Base-by-base conservation (phyloP, 1,140 invertebrate genomes). In the Calliopsis andreniformis region DNA sequence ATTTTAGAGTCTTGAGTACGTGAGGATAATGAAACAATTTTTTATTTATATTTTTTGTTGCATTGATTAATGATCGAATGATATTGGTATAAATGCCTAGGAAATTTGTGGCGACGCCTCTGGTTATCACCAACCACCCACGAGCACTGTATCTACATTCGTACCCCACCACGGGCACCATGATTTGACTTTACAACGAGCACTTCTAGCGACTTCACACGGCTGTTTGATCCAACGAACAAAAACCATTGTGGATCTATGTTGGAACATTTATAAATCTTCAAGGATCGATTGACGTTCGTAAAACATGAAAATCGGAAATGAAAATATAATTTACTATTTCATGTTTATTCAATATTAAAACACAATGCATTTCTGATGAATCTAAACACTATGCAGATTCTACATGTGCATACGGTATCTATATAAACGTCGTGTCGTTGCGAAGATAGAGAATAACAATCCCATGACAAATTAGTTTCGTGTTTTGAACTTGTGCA, bases 151-250 rank as follows among this genome's bases (percentile, higher is more conserved):
- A 55, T 66, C 49, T 25, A 3, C 35, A 51, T 20, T 10, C 16
- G 1, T 64, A 14, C 6, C 3, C 28, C 32, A n/a, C 25, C 49
- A 25, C 32, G 35, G 53, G 16, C 28, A 55, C 35, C 35, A n/a
- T 43, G 28, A 72, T 72, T 72, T 73, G 70, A 73, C 49, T 73
- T 64, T 73, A 32, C 32, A 63, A 72, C 30, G 23, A 39, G 10
- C 68, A 35, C 58, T 25, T 72, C 35, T 10, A 32, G 2, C 8
- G 10, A 64, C 25, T 35, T 61, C 6, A 4, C 14, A 14, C 35
- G 23, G 25, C 39, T 23, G 42, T 1, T 62, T 49, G 45, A 63
- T 51, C 45, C 18, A 16, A 32, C 32, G 32, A 62, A 49, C 30
- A 16, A 20, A 28, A 47, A 71, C 20, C 10, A 12, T 3, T 49